Percentiles rank a stretch among this genome's conserved stretches.
phyloP scores from a whole-genome alignment of 30 jellyfish, hydroid and myxozoan genomes.

The Mastigias papua region DNA sequence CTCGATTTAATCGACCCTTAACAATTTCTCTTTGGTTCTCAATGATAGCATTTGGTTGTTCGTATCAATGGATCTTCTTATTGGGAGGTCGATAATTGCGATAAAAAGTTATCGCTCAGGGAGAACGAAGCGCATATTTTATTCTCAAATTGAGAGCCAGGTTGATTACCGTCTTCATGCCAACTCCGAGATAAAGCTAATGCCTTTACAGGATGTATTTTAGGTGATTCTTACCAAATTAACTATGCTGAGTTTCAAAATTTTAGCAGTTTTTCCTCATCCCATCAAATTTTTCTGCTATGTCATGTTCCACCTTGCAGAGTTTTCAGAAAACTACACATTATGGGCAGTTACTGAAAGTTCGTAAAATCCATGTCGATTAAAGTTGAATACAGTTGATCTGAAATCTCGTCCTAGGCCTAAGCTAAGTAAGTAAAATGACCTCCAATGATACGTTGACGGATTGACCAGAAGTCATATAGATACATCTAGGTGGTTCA shows the following conservation, averaged over 20 bases:
- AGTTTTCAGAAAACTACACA: not conserved
- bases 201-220: slow-evolving; percentile 30
- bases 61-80: slow-evolving; percentile 36
- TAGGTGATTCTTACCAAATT: not conserved
- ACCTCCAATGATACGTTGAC: not conserved
- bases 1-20: slow-evolving; percentile 40
- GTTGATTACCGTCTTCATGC: slow-evolving; percentile 2
- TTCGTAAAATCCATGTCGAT: not conserved
- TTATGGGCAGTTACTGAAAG: slow-evolving; percentile 6
- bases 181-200: slow-evolving; percentile 21
- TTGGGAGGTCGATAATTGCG: slow-evolving; percentile 17
- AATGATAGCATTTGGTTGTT: not conserved
- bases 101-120: not conserved
- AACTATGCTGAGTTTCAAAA: slow-evolving; percentile 23
- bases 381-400: not conserved
- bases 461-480: not conserved
- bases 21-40: not conserved
- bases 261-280: slow-evolving; percentile 7
- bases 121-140: slow-evolving; percentile 40
- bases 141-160: slow-evolving; percentile 7
- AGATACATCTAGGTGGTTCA: no score
- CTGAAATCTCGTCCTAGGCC: not conserved
- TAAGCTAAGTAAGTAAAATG: not conserved
- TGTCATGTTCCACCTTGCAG: not conserved
- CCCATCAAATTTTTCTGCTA: slow-evolving; percentile 21